Evolutionary conservation across 2,888 invertebrate genomes (phyloP), one percentile per base, ranked within the genome.

Genomic region (Ochropacha duplaris): DNA sequence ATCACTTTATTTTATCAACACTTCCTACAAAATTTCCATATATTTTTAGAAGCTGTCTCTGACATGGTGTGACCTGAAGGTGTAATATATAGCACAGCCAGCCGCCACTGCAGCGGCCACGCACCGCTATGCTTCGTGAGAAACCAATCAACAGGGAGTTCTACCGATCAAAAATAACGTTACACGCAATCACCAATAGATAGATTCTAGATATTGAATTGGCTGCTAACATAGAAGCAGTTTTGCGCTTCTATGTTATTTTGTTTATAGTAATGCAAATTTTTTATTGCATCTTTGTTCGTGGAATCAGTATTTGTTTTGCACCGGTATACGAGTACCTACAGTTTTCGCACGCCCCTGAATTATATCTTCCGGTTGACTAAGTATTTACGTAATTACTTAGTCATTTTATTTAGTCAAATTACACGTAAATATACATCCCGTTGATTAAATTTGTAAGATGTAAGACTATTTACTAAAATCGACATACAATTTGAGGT

Each of bases 121-220:
- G 44, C 19, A 19, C 39, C 39, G n/a, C 39, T 39, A n/a, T 19
- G 55, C 55, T 24, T 52, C 79, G 79, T 79, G 79, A 74, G 80
- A 81, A 78, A 72, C 76, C 78, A 76, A 81, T 82, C 76, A 71
- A 58, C 61, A 55, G 58, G 2, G 44, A 61, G 64, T 70, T 68
- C 57, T 60, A 54, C 57, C 62, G 64, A 67, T 68, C 66, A 68
- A 65, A 65, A 69, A 67, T 61, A 66, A 60, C 63, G 66, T 62
- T 66, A 34, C 22, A 58, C 64, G 74, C 72, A 72, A 76, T 73
- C 69, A 67, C 62, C 69, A 65, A 66, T 70, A 65, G 61, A 52
- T 52, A 52, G 52, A 22, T 19, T 51, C 50, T 52, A 52, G 12
- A 52, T 31, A 34, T 11, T n/a, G 51, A 51, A 51, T 51, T 51